Evolutionary conservation across 2,113 vertebrate species (phyloP).

Genomic region (Corythoichthys intestinalis): DNA sequence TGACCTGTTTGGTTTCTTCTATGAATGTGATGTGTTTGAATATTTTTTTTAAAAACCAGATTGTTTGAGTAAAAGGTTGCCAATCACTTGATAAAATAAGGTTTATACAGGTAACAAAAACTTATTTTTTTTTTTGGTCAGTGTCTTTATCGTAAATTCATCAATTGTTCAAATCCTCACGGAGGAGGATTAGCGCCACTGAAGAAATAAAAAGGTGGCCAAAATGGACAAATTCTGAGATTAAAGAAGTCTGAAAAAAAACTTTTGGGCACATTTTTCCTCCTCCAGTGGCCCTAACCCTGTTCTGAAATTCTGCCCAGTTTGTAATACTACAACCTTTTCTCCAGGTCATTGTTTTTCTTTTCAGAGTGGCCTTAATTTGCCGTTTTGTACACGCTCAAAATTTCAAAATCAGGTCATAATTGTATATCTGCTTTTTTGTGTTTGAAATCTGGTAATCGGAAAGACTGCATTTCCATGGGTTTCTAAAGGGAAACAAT

Average conservation of each 20-base stretch:
- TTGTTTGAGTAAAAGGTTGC: not conserved
- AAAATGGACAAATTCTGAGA: too few species aligned
- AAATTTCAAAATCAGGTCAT: constrained; percentile 41
- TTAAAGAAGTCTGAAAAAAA: too few species aligned
- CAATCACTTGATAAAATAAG: not conserved
- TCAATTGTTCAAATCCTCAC: too few species aligned
- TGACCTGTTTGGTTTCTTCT: not conserved
- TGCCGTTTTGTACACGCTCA: not conserved
- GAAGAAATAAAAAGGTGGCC: too few species aligned
- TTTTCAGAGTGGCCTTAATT: not conserved
- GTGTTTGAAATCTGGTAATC: constrained; percentile 27
- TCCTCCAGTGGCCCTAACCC: too few species aligned
- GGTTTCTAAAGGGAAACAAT: constrained; percentile 42
- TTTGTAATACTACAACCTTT: not conserved
- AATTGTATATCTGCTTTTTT: constrained; percentile 38
- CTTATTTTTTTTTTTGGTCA: not conserved
- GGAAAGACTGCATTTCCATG: constrained; percentile 46
- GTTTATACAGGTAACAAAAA: not conserved
- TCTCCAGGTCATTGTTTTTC: not conserved
- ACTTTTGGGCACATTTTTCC: too few species aligned
- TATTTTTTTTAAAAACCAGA: not conserved
- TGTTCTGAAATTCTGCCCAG: not conserved
- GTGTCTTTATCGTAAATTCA: not conserved
- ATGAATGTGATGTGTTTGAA: not conserved
- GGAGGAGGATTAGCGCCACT: too few species aligned